These are phyloP conservation scores for Ardeotis arabs DNA, from an alignment of 2,113 vertebrate genomes.

Conservation along the genomic window DNA sequence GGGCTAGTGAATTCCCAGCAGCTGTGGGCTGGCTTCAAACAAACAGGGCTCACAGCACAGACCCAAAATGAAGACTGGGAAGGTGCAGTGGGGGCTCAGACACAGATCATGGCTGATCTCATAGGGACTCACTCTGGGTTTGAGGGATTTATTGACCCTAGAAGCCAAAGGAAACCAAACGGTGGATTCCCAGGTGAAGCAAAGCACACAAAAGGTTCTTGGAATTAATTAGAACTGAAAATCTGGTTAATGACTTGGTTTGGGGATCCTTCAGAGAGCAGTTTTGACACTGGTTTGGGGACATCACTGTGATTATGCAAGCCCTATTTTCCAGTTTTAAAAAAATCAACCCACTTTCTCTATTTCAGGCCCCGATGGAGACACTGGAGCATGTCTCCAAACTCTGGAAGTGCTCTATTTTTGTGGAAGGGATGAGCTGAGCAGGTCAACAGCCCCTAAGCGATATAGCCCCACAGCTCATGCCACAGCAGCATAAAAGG, in stretches of 20 bases:
- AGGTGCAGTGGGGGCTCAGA: background rate
- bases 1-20: background rate
- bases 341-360: conserved; percentile 6
- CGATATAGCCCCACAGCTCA: background rate
- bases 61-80: background rate
- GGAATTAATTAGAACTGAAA: conserved; percentile 54
- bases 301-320: conserved; percentile 4
- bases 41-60: rapidly evolving
- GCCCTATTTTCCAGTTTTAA: background rate
- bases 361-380: background rate
- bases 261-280: conserved; percentile 15
- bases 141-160: background rate
- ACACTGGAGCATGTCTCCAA: background rate
- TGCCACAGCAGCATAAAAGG: background rate
- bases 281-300: background rate
- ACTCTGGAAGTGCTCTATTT: background rate
- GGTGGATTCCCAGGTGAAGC: background rate
- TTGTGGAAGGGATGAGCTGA: background rate
- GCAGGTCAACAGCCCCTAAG: background rate
- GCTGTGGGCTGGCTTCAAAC: background rate
- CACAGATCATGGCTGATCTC: background rate
- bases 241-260: conserved; percentile 30
- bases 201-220: conserved; percentile 21
- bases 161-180: background rate
- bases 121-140: background rate